Conservation (phyloP, 2,113 vertebrate species). For the Pseudorectes ferrugineus region DNA sequence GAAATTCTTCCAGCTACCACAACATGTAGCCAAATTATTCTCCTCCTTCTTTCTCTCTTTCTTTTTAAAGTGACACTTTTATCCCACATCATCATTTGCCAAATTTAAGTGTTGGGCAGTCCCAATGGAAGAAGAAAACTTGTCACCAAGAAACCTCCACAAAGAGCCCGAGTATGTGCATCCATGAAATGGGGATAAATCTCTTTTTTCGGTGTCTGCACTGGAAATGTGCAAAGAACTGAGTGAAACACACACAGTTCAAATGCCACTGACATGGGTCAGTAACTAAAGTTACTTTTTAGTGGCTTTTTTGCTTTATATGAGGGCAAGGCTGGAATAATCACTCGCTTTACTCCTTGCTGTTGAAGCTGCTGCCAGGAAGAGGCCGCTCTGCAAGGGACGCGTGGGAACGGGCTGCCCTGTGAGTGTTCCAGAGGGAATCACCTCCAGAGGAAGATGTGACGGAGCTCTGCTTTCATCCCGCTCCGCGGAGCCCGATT, state of each 20-base stretch:
- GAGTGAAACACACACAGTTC: not conserved
- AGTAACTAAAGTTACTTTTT: not conserved
- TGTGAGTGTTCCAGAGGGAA: not conserved
- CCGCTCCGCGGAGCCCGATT: fast-evolving
- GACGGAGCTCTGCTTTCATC: not conserved
- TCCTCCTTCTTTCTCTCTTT: not conserved
- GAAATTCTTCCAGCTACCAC: not conserved
- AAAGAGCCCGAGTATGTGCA: not conserved
- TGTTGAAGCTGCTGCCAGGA: not conserved
- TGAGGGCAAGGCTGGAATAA: not conserved
- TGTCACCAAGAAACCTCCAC: not conserved
- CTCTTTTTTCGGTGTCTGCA: not conserved
- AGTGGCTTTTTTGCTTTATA: not conserved
- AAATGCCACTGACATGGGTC: not conserved
- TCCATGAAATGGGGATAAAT: not conserved
- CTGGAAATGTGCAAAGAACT: not conserved
- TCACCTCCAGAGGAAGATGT: not conserved
- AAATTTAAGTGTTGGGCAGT: not conserved
- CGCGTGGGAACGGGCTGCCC: not conserved
- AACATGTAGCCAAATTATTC: not conserved
- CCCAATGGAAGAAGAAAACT: not conserved
- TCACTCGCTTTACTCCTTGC: not conserved
- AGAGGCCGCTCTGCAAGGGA: fast-evolving
- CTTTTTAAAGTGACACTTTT: not conserved
- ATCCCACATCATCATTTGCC: not conserved